phyloP scores from a whole-genome alignment of 2,113 vertebrate species.

The Rhabdornis inornatus region DNA sequence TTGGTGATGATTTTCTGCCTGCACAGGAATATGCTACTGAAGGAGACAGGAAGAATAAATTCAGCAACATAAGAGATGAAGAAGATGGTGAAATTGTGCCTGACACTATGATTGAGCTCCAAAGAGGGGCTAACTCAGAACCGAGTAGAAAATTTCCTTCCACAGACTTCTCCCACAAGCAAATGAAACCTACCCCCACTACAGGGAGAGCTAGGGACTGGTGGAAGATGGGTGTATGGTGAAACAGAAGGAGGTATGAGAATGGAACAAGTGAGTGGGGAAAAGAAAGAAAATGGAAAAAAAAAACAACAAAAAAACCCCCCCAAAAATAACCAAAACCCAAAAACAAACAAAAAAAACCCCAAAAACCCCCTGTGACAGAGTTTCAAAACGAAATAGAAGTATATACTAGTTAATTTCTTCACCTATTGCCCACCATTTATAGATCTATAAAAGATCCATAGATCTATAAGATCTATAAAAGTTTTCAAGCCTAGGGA shows the following conservation, averaged over 20 bases:
- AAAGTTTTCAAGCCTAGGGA: background rate
- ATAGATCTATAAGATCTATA: no score
- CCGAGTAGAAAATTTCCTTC: background rate
- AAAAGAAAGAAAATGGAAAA: background rate
- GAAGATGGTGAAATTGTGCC: background rate
- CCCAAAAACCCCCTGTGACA: background rate
- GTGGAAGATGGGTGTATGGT: background rate
- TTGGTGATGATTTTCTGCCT: background rate
- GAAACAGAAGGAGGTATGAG: background rate
- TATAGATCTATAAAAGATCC: background rate
- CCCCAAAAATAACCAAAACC: no score
- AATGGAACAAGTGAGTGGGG: background rate
- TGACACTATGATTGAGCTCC: background rate
- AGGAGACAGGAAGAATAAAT: background rate
- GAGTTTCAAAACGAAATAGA: background rate
- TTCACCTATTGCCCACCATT: background rate
- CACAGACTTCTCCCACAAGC: background rate
- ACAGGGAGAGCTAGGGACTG: background rate
- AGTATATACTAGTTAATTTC: background rate
- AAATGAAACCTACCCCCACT: background rate
- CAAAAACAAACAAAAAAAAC: background rate
- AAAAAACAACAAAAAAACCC: background rate
- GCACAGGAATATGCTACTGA: background rate
- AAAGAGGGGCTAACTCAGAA: background rate
- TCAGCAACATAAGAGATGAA: background rate